Percentiles rank a stretch among this genome's conserved stretches.
Evolutionary conservation across 2,888 invertebrate species (phyloP).

Genomic region (Clitarchus hookeri): DNA sequence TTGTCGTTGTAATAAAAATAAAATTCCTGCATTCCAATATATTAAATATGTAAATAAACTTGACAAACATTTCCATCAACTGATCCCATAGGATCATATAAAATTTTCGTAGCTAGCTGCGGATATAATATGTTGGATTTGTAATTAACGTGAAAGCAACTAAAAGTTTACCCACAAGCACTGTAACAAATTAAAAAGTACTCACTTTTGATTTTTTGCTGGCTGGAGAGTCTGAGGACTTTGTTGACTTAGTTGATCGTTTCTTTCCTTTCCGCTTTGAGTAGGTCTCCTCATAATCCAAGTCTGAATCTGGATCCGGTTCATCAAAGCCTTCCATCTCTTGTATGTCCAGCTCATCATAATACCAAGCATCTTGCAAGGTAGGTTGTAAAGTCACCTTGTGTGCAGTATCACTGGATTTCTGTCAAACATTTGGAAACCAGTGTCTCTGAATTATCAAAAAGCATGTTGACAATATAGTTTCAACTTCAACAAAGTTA

Average conservation of each 20-base stretch:
- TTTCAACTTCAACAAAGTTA: no score
- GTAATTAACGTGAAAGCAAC: no score
- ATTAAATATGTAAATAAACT: no score
- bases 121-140: no score
- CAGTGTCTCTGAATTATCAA: no score
- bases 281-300: slow-evolving; percentile 91
- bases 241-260: slow-evolving; percentile 55
- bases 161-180: no score
- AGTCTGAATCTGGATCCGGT: slow-evolving; percentile 89
- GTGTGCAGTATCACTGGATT: neutral
- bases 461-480: no score
- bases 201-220: slow-evolving; percentile 47
- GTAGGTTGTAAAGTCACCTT: neutral
- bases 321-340: slow-evolving; percentile 93
- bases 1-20: no score
- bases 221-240: slow-evolving; percentile 55
- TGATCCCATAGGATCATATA: no score
- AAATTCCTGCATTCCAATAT: no score
- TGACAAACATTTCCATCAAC: no score
- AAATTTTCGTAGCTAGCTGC: no score
- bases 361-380: slow-evolving; percentile 78
- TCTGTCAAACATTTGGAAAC: neutral
- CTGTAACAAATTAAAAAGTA: neutral
- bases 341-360: slow-evolving; percentile 84
- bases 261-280: slow-evolving; percentile 72